Evolutionary conservation across 2,797 vertebrate species (phyloP).

Genomic region (Malacoctenus gilli): DNA sequence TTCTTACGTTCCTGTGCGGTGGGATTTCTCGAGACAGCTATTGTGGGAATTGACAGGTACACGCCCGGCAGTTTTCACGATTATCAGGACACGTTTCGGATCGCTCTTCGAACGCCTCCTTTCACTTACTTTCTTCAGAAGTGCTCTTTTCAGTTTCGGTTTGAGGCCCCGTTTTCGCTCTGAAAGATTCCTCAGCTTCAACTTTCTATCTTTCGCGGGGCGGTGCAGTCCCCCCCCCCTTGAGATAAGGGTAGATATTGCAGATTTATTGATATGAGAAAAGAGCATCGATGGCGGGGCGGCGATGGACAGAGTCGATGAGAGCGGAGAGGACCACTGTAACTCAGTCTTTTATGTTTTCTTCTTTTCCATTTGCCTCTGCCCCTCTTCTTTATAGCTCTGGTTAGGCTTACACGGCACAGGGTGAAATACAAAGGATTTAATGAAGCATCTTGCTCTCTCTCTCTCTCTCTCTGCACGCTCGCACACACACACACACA

Average conservation of each 20-base stretch:
- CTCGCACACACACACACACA: slow-evolving; percentile 11
- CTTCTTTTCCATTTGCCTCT: slow-evolving; percentile 51
- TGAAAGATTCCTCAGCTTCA: too few relatives aligned
- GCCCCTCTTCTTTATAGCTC: slow-evolving; percentile 54
- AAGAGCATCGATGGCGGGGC: slow-evolving; percentile 1
- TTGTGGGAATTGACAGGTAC: too few relatives aligned
- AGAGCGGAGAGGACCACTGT: slow-evolving; percentile 38
- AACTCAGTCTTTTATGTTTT: slow-evolving; percentile 59
- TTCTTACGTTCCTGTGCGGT: too few relatives aligned
- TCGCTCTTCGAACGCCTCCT: too few relatives aligned
- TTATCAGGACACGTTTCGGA: too few relatives aligned
- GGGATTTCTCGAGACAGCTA: too few relatives aligned
- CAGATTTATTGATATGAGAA: slow-evolving; percentile 43
- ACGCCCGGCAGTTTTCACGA: too few relatives aligned
- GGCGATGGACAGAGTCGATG: slow-evolving; percentile 29
- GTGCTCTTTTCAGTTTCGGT: too few relatives aligned
- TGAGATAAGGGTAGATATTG: slow-evolving; percentile 33
- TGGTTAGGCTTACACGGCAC: slow-evolving; percentile 47
- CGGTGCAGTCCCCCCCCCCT: slow-evolving; percentile 7
- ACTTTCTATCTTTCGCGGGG: not conserved
- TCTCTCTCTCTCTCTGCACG: slow-evolving; percentile 8
- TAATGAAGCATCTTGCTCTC: slow-evolving; percentile 64
- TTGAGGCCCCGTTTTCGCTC: too few relatives aligned
- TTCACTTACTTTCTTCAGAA: too few relatives aligned
- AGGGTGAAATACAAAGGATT: slow-evolving; percentile 67